Evolutionary conservation across 2,888 invertebrate species (phyloP).

Genomic region (Nomada ruficornis): DNA sequence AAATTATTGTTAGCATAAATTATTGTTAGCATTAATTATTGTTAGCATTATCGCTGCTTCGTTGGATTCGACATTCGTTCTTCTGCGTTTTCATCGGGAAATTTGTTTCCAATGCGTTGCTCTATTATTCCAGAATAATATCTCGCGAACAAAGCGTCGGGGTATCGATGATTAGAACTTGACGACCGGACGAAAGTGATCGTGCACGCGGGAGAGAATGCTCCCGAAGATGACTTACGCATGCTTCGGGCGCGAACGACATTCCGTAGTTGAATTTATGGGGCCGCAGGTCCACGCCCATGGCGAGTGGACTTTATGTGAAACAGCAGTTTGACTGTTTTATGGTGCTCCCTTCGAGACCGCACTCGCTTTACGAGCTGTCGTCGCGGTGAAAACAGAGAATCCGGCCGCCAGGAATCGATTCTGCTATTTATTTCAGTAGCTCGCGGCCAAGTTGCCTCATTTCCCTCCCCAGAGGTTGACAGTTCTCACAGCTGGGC

Average conservation of each 20-base stretch:
- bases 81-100: too few relatives aligned
- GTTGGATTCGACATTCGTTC: too few relatives aligned
- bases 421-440: too few relatives aligned
- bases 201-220: not conserved
- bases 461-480: too few relatives aligned
- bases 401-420: not conserved
- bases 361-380: not conserved
- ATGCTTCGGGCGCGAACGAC: constrained; percentile 3
- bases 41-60: too few relatives aligned
- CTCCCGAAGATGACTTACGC: constrained; percentile 13
- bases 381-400: not conserved
- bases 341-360: not conserved
- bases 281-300: not conserved
- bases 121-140: too few relatives aligned
- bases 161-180: not conserved
- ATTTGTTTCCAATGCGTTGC: too few relatives aligned
- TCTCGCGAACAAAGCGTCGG: too few relatives aligned
- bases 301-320: constrained; percentile 6
- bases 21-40: too few relatives aligned
- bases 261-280: constrained; percentile 8
- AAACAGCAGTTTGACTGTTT: not conserved
- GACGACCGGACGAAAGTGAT: not conserved
- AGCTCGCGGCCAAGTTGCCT: too few relatives aligned
- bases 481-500: too few relatives aligned
- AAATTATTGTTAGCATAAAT: too few relatives aligned